These are phyloP conservation scores for Xenotilapia flavipinnis DNA, from an alignment of 2,113 vertebrate genomes.

Conservation along the genomic window DNA sequence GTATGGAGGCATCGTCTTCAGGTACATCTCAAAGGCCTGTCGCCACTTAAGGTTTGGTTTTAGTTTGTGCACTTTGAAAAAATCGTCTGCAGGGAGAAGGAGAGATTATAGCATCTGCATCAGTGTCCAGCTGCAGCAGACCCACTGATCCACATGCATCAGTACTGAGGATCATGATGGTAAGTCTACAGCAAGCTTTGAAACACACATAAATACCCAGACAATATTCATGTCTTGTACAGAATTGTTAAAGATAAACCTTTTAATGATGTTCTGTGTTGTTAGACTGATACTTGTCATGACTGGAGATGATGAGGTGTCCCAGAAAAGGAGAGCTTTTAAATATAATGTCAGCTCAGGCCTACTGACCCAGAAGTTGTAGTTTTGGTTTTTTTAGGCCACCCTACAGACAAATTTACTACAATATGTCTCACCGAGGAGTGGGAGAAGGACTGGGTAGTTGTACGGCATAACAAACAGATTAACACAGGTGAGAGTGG, in stretches of 20 bases:
- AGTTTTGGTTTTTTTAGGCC: not conserved
- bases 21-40: constrained; percentile 93
- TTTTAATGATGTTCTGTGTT: not conserved
- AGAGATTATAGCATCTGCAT: not conserved
- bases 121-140: not conserved
- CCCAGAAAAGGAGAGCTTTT: not conserved
- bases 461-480: constrained; percentile 99
- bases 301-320: not conserved
- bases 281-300: not conserved
- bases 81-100: constrained; percentile 79
- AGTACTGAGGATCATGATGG: not conserved
- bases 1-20: constrained; percentile 97
- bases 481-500: constrained; percentile 94
- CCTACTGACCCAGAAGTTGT: not conserved
- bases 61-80: constrained; percentile 97
- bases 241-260: not conserved
- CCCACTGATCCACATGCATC: not conserved
- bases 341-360: not conserved
- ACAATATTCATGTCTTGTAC: not conserved
- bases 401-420: not conserved
- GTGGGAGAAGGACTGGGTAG: constrained; percentile 91
- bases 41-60: constrained; percentile 95
- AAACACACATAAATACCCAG: not conserved
- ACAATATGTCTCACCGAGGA: constrained; percentile 78
- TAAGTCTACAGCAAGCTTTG: not conserved